Base-by-base conservation (phyloP, 2,888 invertebrate genomes). In the Nebria brevicollis region DNA sequence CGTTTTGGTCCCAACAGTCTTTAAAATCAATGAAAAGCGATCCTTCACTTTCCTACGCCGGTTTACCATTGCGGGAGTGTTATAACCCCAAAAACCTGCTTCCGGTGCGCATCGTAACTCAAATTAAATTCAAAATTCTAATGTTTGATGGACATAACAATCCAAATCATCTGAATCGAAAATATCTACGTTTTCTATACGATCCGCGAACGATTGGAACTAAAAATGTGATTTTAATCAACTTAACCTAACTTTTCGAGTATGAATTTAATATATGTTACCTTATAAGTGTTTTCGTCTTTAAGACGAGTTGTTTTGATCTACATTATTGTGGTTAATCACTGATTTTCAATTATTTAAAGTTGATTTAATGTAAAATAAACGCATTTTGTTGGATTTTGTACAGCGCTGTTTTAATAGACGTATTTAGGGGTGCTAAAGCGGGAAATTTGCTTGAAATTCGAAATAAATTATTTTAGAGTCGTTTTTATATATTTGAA, bases 191-290 rank as follows among this genome's bases (percentile, higher is more conserved):
- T 94, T 93, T 85, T 94, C 93, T 66, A 98, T 94, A 77, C 97
- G 93, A 85, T 98, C 97, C 26, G 95, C 93, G 89, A 98, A 98
- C 6, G 95, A 94, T 88, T 95, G 92, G 87, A 96, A 97, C 96
- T 97, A 88, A 79, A 91, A 90, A 20, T 83, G 84, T 1, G 20
- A 20, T 20, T 20, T 20, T 74, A 66, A 82, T 81, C 64, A 77
- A 81, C 64, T 74, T 76, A 72, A 82, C 77, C 80, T 68, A 74
- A 65, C 81, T 72, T 80, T 77, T 65, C 72, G 54, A 6, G 8
- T 54, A 82, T 1, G 20, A 20, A 20, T 20, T 20, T 20, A 20
- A 82, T 68, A 74, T 76, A 72, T 83, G 89, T 89, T 91, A 95
- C 96, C 90, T 94, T 93, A 90, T 95, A 96, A 6, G 94, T 94